Percentiles rank a stretch among this genome's conserved stretches.
phyloP scores from a whole-genome alignment of 2,113 vertebrate species.

The Orientallactaga bullata region DNA sequence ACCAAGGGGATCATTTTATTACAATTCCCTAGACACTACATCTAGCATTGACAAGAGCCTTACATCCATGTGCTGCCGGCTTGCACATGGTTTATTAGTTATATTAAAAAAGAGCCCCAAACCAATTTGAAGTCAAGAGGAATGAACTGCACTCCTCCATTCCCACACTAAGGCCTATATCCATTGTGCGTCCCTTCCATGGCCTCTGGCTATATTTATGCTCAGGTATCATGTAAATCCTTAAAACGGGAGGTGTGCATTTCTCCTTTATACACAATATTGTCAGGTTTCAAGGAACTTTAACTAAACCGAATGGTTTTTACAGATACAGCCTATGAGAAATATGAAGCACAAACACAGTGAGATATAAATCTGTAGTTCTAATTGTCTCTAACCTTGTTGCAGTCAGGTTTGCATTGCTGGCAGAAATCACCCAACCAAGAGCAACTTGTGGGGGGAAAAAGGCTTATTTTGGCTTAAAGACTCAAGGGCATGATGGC shows the following conservation, averaged over 20 bases:
- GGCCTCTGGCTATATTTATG: not conserved
- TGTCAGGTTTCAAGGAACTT: not conserved
- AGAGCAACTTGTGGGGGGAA: no score
- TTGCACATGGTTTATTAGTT: conserved; percentile 4
- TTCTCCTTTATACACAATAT: not conserved
- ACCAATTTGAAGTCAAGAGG: conserved; percentile 6
- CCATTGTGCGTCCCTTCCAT: not conserved
- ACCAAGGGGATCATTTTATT: conserved; percentile 40
- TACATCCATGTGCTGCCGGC: not conserved
- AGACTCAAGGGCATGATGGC: no score
- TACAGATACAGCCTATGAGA: not conserved
- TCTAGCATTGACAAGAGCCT: conserved; percentile 34
- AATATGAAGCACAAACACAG: conserved; percentile 20
- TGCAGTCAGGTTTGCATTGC: no score
- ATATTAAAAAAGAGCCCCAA: not conserved
- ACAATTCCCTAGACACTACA: conserved; percentile 30
- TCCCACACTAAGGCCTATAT: not conserved
- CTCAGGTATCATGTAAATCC: not conserved
- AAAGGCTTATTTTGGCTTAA: no score
- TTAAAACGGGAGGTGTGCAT: not conserved
- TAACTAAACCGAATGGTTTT: conserved; percentile 34
- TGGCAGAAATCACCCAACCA: no score
- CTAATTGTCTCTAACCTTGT: not conserved
- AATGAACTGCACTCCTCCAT: not conserved
- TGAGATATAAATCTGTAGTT: not conserved